Evolutionary conservation across 2,888 invertebrate species (phyloP).

Genomic region (Opisthograptis luteolata): DNA sequence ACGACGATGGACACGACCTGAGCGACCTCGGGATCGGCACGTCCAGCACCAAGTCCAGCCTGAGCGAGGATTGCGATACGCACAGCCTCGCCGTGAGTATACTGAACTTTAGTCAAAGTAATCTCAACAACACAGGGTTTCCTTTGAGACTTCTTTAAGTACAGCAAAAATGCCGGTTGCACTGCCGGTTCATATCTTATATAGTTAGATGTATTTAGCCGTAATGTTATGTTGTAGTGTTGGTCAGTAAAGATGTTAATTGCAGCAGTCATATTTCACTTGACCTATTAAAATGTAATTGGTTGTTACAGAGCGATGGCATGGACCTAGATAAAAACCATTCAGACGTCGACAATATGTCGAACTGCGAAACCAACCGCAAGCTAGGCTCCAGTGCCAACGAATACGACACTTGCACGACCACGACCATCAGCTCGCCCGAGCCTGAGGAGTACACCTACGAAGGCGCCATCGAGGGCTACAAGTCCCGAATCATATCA

Average conservation of each 20-base stretch:
- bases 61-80: constrained; percentile 87
- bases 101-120: no score
- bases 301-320: constrained; percentile 83
- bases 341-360: constrained; percentile 80
- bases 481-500: constrained; percentile 90
- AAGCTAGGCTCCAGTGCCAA: constrained; percentile 80
- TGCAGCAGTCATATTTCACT: no score
- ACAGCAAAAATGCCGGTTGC: no score
- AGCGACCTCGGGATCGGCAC: constrained; percentile 92
- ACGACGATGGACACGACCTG: constrained; percentile 92
- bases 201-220: no score
- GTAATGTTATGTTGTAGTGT: no score
- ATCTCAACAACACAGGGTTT: no score
- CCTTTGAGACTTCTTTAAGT: no score
- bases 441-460: constrained; percentile 93
- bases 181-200: no score
- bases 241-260: no score
- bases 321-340: constrained; percentile 83
- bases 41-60: constrained; percentile 86
- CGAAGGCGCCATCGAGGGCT: constrained; percentile 94
- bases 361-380: constrained; percentile 74
- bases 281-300: not conserved
- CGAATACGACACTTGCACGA: constrained; percentile 88
- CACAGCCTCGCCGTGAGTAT: constrained; percentile 86
- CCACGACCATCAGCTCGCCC: constrained; percentile 87